Conservation (phyloP, 2,113 vertebrate species). For the Carollia perspicillata region DNA sequence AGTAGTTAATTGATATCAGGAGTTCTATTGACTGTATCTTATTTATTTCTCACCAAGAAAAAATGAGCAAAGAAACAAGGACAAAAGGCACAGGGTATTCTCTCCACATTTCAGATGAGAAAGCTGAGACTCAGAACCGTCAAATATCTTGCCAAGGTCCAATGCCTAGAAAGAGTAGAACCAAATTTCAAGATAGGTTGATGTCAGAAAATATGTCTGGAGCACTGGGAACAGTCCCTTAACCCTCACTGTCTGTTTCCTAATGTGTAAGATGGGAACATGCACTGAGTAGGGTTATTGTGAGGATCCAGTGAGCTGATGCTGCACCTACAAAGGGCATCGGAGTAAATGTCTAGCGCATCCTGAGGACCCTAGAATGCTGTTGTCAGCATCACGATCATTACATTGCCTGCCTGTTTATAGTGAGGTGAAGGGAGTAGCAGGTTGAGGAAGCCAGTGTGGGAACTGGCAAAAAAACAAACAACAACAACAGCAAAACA, state of each 20-base stretch:
- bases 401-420: not conserved
- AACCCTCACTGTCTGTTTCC: not conserved
- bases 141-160: not conserved
- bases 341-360: no score
- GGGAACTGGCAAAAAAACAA: not conserved
- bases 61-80: not conserved
- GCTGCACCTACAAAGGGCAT: not conserved
- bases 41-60: not conserved
- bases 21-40: not conserved
- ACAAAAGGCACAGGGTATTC: not conserved
- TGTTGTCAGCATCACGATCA: no score
- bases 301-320: not conserved
- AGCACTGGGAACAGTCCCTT: not conserved
- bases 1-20: not conserved
- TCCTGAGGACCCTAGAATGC: not conserved
- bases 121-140: not conserved
- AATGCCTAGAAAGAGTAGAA: not conserved
- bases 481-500: no score
- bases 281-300: not conserved
- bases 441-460: not conserved
- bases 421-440: not conserved
- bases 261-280: not conserved
- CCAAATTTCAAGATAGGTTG: not conserved
- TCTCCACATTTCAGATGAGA: not conserved
- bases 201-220: not conserved